Conservation (phyloP, 2,888 invertebrate species). For the Carabus problematicus region DNA sequence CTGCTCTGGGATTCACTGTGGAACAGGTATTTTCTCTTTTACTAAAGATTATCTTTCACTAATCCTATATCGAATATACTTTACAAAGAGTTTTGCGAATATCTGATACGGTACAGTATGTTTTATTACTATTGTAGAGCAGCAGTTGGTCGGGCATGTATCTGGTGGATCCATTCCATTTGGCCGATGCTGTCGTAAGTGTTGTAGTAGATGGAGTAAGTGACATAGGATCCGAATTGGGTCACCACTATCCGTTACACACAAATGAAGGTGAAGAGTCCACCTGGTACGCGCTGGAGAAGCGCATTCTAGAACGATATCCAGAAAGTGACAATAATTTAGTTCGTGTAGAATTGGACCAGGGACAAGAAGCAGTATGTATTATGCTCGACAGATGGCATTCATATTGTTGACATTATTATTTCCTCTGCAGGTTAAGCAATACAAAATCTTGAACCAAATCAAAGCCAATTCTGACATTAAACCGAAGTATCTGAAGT, state of each 20-base stretch:
- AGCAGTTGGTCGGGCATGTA: constrained; percentile 74
- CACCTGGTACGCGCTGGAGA: constrained; percentile 65
- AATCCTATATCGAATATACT: too few species aligned
- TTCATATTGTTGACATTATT: neutral
- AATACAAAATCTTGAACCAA: constrained; percentile 52
- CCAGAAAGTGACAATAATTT: constrained; percentile 68
- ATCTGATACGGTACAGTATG: too few species aligned
- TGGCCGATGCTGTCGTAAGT: constrained; percentile 75
- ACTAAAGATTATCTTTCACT: too few species aligned
- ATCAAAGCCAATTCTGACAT: constrained; percentile 34
- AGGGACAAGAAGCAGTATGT: constrained; percentile 70
- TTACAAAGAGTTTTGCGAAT: too few species aligned
- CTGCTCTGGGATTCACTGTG: constrained; percentile 75
- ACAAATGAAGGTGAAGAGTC: constrained; percentile 71
- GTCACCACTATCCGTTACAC: constrained; percentile 64
- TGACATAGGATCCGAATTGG: constrained; percentile 62
- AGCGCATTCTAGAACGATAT: constrained; percentile 67
- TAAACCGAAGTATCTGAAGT: constrained; percentile 50
- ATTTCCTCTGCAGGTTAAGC: constrained; percentile 56
- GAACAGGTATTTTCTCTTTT: constrained; percentile 66
- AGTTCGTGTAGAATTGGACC: constrained; percentile 69
- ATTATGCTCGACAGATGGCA: neutral
- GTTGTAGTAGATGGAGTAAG: constrained; percentile 75
- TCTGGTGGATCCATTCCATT: constrained; percentile 73
- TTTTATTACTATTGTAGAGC: constrained; percentile 57